Evolutionary conservation across 35 echinoderm and acorn worm genomes (phyloP), one percentile per base, ranked within the genome.

Genomic region (Apostichopus californicus): DNA sequence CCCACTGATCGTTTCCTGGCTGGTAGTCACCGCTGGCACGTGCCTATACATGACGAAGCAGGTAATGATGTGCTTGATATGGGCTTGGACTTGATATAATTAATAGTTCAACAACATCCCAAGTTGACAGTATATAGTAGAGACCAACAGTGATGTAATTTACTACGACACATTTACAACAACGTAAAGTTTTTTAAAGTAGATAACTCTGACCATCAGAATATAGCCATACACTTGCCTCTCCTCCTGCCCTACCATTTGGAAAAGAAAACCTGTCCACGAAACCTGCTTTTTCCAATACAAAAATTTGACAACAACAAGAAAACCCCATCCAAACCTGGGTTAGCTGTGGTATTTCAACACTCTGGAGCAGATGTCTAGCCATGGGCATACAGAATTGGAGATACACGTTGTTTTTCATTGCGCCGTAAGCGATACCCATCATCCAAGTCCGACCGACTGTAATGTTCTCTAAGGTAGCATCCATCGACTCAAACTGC

Each of bases 401-500:
- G 0, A 94, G 78, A 5, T 59, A 52, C 4, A 94, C 91, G 68
- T 94, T 73, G 73, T 91, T 94, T 68, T 83, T 90, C 55, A 54
- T 24, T 22, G 80, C 80, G 56, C 93, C 93, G 18, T 79, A 72
- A 13, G 17, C 80, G 60, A 94, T 94, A 0, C 65, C 78, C 53
- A 91, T 81, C 78, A 94, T 18, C 93, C 93, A 94, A 18, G 58
- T 94, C n/a, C 80, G n/a, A 28, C 87, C 93, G 53, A 94, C 88
- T 56, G 77, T 84, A 9, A 94, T 78, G 78, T 94, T 83, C 28
- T 83, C 63, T 77, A 85, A 52, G 0, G 88, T 91, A 59, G 87
- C 78, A 55, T 65, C 21, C 93, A 94, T 94, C 13, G 56, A 24
- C 14, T 91, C 93, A 82, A 94, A 90, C 61, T 91, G 77, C 68